Evolutionary conservation across 2,113 vertebrate genomes (phyloP).

Genomic region (Stigmatopora nigra): DNA sequence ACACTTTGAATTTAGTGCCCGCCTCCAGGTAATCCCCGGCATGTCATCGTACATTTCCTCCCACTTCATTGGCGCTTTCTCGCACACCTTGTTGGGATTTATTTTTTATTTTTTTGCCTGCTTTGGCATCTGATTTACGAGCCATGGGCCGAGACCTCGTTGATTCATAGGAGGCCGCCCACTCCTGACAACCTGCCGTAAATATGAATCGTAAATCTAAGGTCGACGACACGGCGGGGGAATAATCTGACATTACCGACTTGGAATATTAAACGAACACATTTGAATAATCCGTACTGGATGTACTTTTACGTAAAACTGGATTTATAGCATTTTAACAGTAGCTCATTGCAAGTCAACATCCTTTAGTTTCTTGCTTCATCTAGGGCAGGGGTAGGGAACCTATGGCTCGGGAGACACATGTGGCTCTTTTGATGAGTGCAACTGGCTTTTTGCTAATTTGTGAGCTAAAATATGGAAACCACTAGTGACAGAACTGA

Average conservation of each 20-base stretch:
- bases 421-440: no score
- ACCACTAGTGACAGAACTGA: no score
- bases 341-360: neutral
- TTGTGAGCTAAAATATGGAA: no score
- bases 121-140: conserved; percentile 44
- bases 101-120: neutral
- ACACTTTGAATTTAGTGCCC: neutral
- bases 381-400: no score
- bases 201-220: conserved; percentile 58
- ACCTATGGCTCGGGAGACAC: no score
- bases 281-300: conserved; percentile 38
- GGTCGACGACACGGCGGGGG: conserved; percentile 31
- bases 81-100: conserved; percentile 42
- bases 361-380: neutral
- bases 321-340: neutral
- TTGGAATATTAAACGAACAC: conserved; percentile 44
- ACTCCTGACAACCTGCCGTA: conserved; percentile 49
- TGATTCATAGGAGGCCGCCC: conserved; percentile 54
- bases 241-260: conserved; percentile 41
- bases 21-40: neutral
- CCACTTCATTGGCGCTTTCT: conserved; percentile 44
- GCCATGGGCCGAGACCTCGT: conserved; percentile 48
- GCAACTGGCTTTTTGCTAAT: no score
- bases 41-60: conserved; percentile 28
- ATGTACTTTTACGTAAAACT: conserved; percentile 14